Evolutionary conservation across 1,140 invertebrate genomes (phyloP).

Genomic region (Ceratosolen solmsi): DNA sequence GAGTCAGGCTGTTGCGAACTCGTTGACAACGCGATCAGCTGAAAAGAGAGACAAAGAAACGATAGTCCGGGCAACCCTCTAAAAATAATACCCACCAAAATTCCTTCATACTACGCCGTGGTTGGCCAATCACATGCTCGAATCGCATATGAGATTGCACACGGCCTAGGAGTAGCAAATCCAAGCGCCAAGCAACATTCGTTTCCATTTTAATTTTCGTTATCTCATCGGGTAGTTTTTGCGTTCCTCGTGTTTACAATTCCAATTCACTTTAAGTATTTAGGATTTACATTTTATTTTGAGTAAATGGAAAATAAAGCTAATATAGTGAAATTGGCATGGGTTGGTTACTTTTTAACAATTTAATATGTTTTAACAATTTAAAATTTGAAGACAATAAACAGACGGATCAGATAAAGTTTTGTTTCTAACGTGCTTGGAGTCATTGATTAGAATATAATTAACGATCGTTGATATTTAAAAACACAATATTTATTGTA

Average conservation of each 20-base stretch:
- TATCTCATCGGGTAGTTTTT: constrained; percentile 15
- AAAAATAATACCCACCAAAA: constrained; percentile 41
- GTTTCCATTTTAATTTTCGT: constrained; percentile 13
- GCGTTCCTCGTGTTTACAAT: background rate
- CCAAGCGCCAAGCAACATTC: constrained; percentile 3
- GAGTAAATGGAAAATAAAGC: too few species aligned
- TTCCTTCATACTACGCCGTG: constrained; percentile 32
- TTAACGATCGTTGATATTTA: too few species aligned
- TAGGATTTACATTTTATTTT: background rate
- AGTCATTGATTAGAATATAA: too few species aligned
- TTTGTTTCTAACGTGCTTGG: too few species aligned
- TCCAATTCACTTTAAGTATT: background rate
- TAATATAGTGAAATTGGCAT: too few species aligned
- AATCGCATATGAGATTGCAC: constrained; percentile 17
- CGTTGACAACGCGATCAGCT: constrained; percentile 7
- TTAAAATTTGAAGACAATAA: too few species aligned
- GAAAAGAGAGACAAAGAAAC: constrained; percentile 21
- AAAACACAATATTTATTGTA: too few species aligned
- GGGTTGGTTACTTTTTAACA: too few species aligned
- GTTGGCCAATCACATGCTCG: constrained; percentile 21
- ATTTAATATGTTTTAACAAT: too few species aligned
- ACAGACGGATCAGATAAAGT: too few species aligned
- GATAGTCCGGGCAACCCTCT: constrained; percentile 28
- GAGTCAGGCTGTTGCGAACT: constrained; percentile 38
- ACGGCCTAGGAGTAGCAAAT: constrained; percentile 9